phyloP scores from a whole-genome alignment of 1,140 invertebrate species.

The Trachymyrmex septentrionalis region DNA sequence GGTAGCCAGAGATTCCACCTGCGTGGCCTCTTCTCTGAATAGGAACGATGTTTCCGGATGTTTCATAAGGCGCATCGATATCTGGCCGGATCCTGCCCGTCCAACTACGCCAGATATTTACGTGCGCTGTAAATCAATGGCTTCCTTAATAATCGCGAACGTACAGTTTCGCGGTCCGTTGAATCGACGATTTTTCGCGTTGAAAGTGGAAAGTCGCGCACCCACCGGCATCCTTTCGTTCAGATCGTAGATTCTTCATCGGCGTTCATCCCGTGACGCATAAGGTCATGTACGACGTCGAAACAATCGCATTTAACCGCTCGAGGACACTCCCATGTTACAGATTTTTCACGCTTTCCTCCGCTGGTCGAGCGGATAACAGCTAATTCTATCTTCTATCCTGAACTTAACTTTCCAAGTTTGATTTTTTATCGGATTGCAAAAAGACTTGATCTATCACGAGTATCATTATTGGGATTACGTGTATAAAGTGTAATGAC shows the following conservation, averaged over 20 bases:
- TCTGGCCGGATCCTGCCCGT: not conserved
- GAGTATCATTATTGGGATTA: not conserved
- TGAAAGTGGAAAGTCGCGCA: slow-evolving; percentile 41
- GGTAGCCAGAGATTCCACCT: slow-evolving; percentile 20
- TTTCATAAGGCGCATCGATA: slow-evolving; percentile 34
- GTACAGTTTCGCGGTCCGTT: slow-evolving; percentile 39
- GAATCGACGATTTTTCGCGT: slow-evolving; percentile 19
- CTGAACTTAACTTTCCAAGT: slow-evolving; percentile 30
- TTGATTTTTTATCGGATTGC: not conserved
- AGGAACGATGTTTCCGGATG: slow-evolving; percentile 11
- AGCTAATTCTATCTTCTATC: not conserved
- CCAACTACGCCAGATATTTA: not conserved
- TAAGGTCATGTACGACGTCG: not conserved
- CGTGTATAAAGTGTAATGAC: not conserved
- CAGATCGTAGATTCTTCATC: not conserved
- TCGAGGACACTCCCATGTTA: slow-evolving; percentile 2
- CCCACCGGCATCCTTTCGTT: slow-evolving; percentile 2
- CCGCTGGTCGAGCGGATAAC: not conserved
- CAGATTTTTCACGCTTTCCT: slow-evolving; percentile 38
- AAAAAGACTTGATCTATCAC: not conserved
- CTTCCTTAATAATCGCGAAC: slow-evolving; percentile 41
- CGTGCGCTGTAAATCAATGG: not conserved
- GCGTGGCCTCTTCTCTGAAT: slow-evolving; percentile 11
- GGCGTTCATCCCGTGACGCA: not conserved
- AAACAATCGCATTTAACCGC: slow-evolving; percentile 5